Base-by-base conservation (phyloP, 2,797 vertebrate genomes). In the Salmo trutta region DNA sequence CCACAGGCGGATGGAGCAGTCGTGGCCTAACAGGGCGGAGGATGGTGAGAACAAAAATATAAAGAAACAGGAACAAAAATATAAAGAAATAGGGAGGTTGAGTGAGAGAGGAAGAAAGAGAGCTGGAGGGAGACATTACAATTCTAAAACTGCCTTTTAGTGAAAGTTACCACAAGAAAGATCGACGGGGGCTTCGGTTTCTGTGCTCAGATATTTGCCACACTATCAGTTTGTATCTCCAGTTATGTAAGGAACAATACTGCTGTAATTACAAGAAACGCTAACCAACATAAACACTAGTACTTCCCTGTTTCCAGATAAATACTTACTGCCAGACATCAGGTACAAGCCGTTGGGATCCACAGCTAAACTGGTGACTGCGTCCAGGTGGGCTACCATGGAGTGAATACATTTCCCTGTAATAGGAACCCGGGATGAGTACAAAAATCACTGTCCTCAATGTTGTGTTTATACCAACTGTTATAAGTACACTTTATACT, bases 1-100 rank as follows among this genome's bases (percentile, higher is more conserved):
- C 98, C 98, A 99, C 84, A 99, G 94, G 56, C 98, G 97, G 91
- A 99, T 98, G 0, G 98, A 99, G 94, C 97, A 99, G 93, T 99
- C 98, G 0, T 99, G 98, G 94, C 98, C 98, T 95, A 59, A 14
- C 14, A 67, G 29, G 19, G 5, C 36, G 64, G 54, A 54, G 17
- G 21, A 2, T 19, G 7, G 33, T 6, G 16, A 31, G 19, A 27
- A 21, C 14, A 41, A 51, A 24, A 67, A 19, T 12, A 36, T 36
- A 36, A 36, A 36, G 33, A 36, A 36, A 36, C 33, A 36, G 33
- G 33, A 36, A 36, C 33, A 36, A 36, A 36, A 36, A 36, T 36
- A 36, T 64, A 51, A 65, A 68, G 66, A 68, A 27, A 29, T 16
- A 14, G 29, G 27, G 16, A 33, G 66, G 16, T 21, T 29, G 16